These are phyloP conservation scores for Akabosia matsudoensis DNA, from an alignment of 1,140 invertebrate species.

Conservation along the genomic window DNA sequence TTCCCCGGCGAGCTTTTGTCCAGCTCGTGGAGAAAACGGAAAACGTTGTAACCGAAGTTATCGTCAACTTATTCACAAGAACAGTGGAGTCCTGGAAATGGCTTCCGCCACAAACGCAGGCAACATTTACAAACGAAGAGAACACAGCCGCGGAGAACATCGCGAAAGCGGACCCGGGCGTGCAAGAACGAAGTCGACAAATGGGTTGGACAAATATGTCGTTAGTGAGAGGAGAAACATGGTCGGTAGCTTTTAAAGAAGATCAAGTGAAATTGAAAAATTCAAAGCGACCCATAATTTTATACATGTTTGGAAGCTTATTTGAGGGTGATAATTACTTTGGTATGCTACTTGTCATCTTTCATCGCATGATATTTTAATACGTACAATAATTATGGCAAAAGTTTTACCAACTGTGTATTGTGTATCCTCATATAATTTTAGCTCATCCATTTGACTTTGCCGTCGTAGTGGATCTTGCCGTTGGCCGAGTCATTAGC, in stretches of 20 bases:
- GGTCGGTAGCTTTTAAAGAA: background rate
- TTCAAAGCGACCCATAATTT: background rate
- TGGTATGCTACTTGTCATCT: background rate
- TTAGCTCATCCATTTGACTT: slow-evolving; percentile 12
- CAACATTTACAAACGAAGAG: background rate
- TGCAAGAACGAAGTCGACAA: background rate
- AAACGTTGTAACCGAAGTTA: background rate
- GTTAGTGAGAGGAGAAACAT: background rate
- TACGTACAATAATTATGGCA: background rate
- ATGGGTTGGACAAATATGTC: background rate
- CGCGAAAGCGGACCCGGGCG: background rate
- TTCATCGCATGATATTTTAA: background rate
- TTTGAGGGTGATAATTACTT: background rate
- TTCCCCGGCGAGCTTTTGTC: background rate
- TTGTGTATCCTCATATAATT: background rate
- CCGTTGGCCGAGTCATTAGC: background rate
- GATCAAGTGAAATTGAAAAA: background rate
- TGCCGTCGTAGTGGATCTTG: background rate
- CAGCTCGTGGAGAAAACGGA: background rate
- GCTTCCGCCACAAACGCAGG: background rate
- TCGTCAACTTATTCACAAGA: background rate
- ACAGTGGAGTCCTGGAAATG: background rate
- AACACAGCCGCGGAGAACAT: background rate
- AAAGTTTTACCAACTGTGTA: background rate
- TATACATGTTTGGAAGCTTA: background rate